Conservation (phyloP, 2,797 vertebrate species). For the Rhyacichthys aspro region DNA sequence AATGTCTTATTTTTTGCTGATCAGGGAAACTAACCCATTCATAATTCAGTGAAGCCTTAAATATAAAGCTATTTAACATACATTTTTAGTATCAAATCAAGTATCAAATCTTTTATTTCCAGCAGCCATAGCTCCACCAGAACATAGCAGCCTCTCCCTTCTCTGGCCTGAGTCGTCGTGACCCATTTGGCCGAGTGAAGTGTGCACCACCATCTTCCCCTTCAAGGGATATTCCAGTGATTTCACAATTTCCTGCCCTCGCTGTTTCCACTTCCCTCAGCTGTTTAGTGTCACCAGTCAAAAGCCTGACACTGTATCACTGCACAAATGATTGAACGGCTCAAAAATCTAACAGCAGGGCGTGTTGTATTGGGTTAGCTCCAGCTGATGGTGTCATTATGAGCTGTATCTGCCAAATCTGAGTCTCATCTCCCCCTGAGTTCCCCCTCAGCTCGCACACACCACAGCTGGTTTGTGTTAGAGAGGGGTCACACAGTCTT, state of each 20-base stretch:
- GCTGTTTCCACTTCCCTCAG: constrained; percentile 48
- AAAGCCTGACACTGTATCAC: constrained; percentile 10
- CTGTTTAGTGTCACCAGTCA: constrained; percentile 45
- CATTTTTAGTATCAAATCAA: not conserved
- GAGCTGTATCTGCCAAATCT: constrained; percentile 54
- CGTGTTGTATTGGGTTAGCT: constrained; percentile 49
- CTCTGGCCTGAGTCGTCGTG: constrained; percentile 47
- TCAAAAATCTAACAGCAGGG: constrained; percentile 41
- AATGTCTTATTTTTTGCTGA: too few relatives aligned
- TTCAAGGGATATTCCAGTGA: constrained; percentile 62
- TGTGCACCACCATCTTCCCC: constrained; percentile 23
- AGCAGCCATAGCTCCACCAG: constrained; percentile 21
- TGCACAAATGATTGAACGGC: constrained; percentile 27
- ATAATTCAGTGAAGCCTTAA: too few relatives aligned
- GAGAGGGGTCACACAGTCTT: constrained; percentile 74
- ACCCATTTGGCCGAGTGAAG: constrained; percentile 66
- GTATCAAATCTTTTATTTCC: constrained; percentile 18
- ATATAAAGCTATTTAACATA: too few relatives aligned
- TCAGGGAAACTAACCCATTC: too few relatives aligned
- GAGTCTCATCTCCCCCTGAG: constrained; percentile 49
- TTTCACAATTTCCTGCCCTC: constrained; percentile 53
- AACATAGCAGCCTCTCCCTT: constrained; percentile 14
- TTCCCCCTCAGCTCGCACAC: constrained; percentile 37
- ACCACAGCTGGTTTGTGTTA: constrained; percentile 82
- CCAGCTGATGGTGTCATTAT: constrained; percentile 69